Conservation (phyloP, 1,140 invertebrate genomes). For the Sycobia sp. region DNA sequence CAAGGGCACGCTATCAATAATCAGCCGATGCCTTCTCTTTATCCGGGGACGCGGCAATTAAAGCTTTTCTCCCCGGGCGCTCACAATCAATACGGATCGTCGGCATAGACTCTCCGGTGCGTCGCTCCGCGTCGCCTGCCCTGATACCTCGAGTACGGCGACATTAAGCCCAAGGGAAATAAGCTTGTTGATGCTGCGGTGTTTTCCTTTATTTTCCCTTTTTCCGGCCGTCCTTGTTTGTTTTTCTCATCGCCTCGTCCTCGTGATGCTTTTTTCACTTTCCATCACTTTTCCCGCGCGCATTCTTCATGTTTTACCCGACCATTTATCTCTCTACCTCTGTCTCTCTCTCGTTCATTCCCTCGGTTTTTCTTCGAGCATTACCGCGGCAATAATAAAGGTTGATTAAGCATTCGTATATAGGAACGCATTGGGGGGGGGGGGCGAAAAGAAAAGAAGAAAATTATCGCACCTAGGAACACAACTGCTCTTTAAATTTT, state of each 20-base stretch:
- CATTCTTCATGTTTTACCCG: too few species aligned
- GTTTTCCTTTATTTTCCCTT: slow-evolving; percentile 16
- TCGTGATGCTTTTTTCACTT: background rate
- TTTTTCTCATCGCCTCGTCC: slow-evolving; percentile 12
- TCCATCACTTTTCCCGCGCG: background rate
- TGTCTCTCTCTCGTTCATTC: slow-evolving; percentile 15
- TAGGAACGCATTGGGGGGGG: too few species aligned
- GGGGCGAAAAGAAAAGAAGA: too few species aligned
- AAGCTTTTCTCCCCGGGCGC: slow-evolving; percentile 36
- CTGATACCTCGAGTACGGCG: too few species aligned
- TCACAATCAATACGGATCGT: too few species aligned
- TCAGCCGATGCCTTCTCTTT: background rate
- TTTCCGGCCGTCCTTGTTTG: slow-evolving; percentile 8
- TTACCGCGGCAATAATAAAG: too few species aligned
- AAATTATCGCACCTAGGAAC: too few species aligned
- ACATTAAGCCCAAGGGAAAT: slow-evolving; percentile 44
- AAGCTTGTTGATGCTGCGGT: slow-evolving; percentile 40
- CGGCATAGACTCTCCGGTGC: too few species aligned
- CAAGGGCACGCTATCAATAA: slow-evolving; percentile 36
- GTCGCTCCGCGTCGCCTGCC: too few species aligned
- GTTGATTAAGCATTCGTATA: too few species aligned
- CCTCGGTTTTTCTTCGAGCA: background rate
- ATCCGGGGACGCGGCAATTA: slow-evolving; percentile 39
- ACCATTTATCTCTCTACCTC: too few species aligned
- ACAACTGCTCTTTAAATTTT: too few species aligned